phyloP scores from a whole-genome alignment of 2,113 vertebrate genomes.

The Ptilonorhynchus violaceus region DNA sequence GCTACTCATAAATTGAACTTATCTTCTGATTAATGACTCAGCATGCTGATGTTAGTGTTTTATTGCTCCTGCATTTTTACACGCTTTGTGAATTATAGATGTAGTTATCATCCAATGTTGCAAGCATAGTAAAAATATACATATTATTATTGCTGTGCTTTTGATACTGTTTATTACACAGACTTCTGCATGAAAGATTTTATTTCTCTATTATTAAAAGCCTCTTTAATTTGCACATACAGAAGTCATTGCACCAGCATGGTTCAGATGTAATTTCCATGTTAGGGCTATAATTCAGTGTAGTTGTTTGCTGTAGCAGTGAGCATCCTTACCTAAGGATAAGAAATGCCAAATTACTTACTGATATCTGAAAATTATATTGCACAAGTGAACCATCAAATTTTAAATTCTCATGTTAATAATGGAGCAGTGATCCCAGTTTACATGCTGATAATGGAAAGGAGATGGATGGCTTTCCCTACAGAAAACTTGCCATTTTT shows the following conservation, averaged over 20 bases:
- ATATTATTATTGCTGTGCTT: slow-evolving; percentile 48
- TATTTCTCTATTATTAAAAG: slow-evolving; percentile 60
- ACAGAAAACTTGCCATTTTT: not conserved
- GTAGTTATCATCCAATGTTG: not conserved
- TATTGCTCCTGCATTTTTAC: slow-evolving; percentile 54
- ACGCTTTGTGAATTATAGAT: slow-evolving; percentile 48
- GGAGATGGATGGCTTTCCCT: not conserved
- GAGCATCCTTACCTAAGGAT: not conserved
- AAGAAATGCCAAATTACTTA: not conserved
- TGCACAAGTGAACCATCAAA: not conserved
- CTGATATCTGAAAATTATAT: not conserved
- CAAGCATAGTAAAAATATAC: slow-evolving; percentile 47
- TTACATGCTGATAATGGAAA: not conserved
- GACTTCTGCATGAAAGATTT: slow-evolving; percentile 56
- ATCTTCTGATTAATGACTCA: slow-evolving; percentile 60
- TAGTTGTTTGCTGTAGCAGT: not conserved
- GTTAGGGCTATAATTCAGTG: slow-evolving; percentile 4
- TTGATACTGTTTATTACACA: slow-evolving; percentile 60
- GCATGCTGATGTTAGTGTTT: slow-evolving; percentile 58
- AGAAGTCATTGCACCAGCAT: slow-evolving; percentile 19
- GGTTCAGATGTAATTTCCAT: slow-evolving; percentile 26
- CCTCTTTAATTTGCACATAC: slow-evolving; percentile 51
- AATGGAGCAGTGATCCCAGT: not conserved
- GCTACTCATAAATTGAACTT: slow-evolving; percentile 58
- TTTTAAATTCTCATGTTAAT: not conserved